Conservation (phyloP, 1,140 invertebrate species). For the Phortica variegata region DNA sequence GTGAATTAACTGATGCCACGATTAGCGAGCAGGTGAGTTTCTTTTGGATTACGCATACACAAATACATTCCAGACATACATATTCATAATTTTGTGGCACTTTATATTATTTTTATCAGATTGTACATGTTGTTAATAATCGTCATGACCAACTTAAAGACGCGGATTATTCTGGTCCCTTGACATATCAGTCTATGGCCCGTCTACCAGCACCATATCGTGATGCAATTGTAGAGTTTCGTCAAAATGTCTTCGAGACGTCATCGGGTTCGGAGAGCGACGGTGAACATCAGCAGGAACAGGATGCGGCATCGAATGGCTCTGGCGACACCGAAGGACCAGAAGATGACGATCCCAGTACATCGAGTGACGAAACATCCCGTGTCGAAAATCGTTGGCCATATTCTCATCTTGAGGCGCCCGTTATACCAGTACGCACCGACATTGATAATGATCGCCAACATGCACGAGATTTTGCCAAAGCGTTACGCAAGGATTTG, state of each 20-base stretch:
- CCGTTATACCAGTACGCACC: conserved; percentile 45
- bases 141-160: conserved; percentile 74
- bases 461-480: conserved; percentile 51
- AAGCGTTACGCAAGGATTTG: conserved; percentile 61
- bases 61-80: neutral
- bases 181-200: conserved; percentile 82
- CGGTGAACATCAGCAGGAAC: conserved; percentile 59
- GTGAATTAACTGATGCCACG: conserved; percentile 65
- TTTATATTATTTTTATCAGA: conserved; percentile 24
- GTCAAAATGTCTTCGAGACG: conserved; percentile 62
- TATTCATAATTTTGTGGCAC: neutral
- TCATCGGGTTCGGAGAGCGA: conserved; percentile 61
- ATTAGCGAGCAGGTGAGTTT: conserved; percentile 40
- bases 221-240: conserved; percentile 61
- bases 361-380: conserved; percentile 51
- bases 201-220: conserved; percentile 76
- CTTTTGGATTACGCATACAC: too few species aligned
- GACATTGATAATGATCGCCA: conserved; percentile 54
- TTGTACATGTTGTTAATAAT: conserved; percentile 67
- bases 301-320: conserved; percentile 60
- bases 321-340: conserved; percentile 75
- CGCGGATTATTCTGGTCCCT: conserved; percentile 79
- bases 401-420: conserved; percentile 51
- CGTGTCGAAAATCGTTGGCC: conserved; percentile 53
- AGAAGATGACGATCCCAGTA: conserved; percentile 60